Percentiles rank a stretch among this genome's conserved stretches.
Conservation (phyloP, 2,888 invertebrate species). For the Halictus ligatus region DNA sequence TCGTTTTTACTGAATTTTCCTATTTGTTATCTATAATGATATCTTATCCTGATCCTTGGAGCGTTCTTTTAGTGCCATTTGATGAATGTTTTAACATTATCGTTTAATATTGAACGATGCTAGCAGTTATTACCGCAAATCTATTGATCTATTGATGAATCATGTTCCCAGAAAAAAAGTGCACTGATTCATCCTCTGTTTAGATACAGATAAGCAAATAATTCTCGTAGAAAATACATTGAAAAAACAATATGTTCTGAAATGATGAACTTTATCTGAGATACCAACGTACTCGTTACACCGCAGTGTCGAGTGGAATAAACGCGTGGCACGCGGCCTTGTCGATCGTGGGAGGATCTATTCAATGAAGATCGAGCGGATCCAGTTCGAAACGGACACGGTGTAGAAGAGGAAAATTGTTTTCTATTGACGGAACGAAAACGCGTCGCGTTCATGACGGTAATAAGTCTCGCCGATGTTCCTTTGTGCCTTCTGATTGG, state of each 20-base stretch:
- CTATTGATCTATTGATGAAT: too few species aligned
- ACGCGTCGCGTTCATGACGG: background rate
- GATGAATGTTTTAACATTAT: background rate
- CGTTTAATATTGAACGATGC: background rate
- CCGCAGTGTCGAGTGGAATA: constrained; percentile 12
- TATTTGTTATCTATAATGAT: background rate
- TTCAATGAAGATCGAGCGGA: background rate
- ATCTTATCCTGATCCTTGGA: background rate
- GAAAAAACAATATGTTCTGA: background rate
- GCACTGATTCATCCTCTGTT: background rate
- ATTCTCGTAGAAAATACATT: background rate
- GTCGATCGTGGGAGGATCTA: background rate
- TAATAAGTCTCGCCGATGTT: background rate
- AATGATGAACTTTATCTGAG: background rate
- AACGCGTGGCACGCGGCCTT: constrained; percentile 5
- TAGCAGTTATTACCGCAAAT: too few species aligned
- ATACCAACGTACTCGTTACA: background rate
- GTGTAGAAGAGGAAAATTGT: background rate
- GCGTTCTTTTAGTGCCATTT: background rate
- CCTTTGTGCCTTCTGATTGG: constrained; percentile 10
- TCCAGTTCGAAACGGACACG: background rate
- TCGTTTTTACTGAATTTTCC: background rate
- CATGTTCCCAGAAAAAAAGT: background rate
- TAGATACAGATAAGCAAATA: background rate
- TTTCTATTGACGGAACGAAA: background rate